Percentiles rank a stretch among this genome's conserved stretches.
phyloP scores from a whole-genome alignment of 2,113 vertebrate genomes.

The Paramormyrops kingsleyae region DNA sequence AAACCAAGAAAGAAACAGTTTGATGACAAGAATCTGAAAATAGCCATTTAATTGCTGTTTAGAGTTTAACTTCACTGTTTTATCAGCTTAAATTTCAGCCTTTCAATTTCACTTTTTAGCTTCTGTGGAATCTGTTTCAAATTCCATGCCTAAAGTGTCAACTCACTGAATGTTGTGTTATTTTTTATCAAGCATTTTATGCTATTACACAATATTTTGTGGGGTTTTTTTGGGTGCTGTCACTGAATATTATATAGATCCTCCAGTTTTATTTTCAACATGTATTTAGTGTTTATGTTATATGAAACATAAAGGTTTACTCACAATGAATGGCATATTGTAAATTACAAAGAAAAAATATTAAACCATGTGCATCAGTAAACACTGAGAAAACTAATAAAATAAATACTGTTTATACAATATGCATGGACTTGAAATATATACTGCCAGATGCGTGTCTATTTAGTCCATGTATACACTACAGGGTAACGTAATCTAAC shows the following conservation, averaged over 20 bases:
- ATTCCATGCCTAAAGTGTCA: neutral
- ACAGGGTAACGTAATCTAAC: neutral
- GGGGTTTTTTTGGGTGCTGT: neutral
- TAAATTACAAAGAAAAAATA: neutral
- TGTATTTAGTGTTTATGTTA: neutral
- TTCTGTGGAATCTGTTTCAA: neutral
- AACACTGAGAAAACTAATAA: neutral
- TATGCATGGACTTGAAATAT: neutral
- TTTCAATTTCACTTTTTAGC: neutral
- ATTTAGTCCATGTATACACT: neutral
- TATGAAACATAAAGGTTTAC: neutral
- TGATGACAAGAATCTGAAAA: neutral
- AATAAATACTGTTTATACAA: neutral
- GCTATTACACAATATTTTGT: neutral
- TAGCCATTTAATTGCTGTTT: neutral
- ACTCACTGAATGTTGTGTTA: neutral
- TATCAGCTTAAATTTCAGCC: neutral
- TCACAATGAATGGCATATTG: neutral
- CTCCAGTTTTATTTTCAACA: neutral
- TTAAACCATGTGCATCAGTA: neutral
- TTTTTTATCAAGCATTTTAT: neutral
- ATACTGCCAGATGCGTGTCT: neutral
- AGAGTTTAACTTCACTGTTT: neutral
- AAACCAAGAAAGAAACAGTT: neutral
- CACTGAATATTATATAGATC: neutral